These are phyloP conservation scores for Sesia bembeciformis DNA, from an alignment of 2,888 invertebrate species.

Conservation along the genomic window DNA sequence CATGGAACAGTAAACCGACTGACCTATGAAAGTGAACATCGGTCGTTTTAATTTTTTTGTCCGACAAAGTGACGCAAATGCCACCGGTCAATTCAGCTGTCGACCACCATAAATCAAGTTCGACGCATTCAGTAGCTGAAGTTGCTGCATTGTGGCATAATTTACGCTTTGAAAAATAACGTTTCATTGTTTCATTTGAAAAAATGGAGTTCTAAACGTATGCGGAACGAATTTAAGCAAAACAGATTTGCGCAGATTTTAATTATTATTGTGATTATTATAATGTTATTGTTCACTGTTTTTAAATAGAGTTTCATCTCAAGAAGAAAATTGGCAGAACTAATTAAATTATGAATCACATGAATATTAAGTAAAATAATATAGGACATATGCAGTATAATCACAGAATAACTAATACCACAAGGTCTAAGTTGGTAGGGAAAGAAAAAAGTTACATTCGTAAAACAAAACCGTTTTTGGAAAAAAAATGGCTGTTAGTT, in stretches of 20 bases:
- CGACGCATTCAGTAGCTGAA: conserved; percentile 35
- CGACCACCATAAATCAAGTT: conserved; percentile 40
- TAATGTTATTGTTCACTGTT: not conserved
- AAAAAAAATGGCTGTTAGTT: conserved; percentile 43
- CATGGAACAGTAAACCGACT: conserved; percentile 16
- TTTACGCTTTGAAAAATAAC: conserved; percentile 10
- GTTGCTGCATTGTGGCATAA: conserved; percentile 22
- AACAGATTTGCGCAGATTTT: conserved; percentile 1
- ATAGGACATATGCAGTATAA: too few relatives aligned
- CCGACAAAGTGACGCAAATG: conserved; percentile 5
- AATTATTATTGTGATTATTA: not conserved
- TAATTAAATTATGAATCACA: too few relatives aligned
- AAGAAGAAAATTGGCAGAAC: too few relatives aligned
- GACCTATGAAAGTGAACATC: conserved; percentile 47
- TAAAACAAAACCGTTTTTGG: conserved; percentile 29
- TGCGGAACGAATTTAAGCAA: too few relatives aligned
- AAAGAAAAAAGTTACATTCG: conserved; percentile 22
- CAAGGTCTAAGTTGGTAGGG: too few relatives aligned
- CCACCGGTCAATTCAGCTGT: conserved; percentile 37
- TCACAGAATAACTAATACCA: too few relatives aligned
- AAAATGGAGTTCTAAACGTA: too few relatives aligned
- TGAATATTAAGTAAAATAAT: too few relatives aligned
- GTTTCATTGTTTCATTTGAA: conserved; percentile 2
- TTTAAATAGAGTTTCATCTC: not conserved
- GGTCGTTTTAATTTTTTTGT: conserved; percentile 26